Evolutionary conservation across 2,113 vertebrate species (phyloP).

Genomic region (Sorex fumeus): DNA sequence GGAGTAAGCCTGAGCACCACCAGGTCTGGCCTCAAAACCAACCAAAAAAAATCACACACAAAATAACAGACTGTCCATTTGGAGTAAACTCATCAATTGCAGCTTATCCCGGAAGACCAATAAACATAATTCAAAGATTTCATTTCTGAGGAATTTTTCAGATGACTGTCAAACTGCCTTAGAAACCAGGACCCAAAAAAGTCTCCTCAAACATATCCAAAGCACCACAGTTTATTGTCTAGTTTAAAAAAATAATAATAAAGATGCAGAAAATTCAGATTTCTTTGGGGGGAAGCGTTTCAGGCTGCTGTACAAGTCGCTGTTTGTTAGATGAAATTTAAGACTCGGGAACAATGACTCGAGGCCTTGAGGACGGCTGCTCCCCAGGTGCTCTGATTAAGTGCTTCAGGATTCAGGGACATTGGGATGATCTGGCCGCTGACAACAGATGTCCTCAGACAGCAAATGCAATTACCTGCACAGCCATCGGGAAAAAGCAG

Average conservation of each 20-base stretch:
- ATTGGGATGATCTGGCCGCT: neutral
- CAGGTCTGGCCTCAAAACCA: too few species aligned
- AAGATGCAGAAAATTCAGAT: too few species aligned
- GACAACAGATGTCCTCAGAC: slow-evolving; percentile 61
- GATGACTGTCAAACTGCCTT: neutral
- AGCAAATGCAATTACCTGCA: slow-evolving; percentile 62
- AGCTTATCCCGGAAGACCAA: neutral
- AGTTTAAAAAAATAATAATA: too few species aligned
- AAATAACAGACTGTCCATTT: neutral
- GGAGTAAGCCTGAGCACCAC: too few species aligned
- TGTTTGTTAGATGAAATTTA: neutral
- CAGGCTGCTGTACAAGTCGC: neutral
- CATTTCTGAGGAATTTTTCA: neutral
- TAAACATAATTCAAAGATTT: slow-evolving; percentile 36
- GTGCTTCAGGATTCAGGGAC: neutral
- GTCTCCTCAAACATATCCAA: neutral
- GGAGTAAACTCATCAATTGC: neutral
- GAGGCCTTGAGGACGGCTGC: neutral
- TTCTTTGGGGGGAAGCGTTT: neutral
- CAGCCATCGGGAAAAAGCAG: neutral
- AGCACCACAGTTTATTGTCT: neutral
- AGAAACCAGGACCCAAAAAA: neutral
- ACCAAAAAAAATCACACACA: too few species aligned
- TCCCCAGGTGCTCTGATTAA: neutral
- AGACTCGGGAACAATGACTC: neutral